Evolutionary conservation across 2,797 vertebrate species (phyloP).

Genomic region (Columba guinea): DNA sequence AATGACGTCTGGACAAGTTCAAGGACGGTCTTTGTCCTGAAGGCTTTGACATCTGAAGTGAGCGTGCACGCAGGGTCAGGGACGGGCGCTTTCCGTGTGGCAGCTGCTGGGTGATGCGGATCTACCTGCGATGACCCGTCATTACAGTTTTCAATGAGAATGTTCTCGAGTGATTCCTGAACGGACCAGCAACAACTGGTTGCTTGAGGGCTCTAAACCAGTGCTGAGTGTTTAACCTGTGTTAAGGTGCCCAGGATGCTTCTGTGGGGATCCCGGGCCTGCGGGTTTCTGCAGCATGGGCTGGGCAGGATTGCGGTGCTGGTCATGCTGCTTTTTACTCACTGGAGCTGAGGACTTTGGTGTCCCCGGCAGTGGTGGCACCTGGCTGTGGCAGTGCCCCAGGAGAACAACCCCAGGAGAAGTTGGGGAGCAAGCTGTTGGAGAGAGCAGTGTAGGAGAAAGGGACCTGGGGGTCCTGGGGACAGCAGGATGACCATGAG

Average conservation of each 20-base stretch:
- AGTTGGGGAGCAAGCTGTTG: no score
- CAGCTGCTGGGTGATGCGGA: not conserved
- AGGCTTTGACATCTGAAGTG: not conserved
- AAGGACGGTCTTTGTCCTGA: slow-evolving; percentile 28
- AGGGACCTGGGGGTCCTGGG: no score
- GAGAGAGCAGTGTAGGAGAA: no score
- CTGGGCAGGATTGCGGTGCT: no score
- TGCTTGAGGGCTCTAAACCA: not conserved
- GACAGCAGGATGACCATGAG: no score
- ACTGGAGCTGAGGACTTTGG: no score
- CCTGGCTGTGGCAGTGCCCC: no score
- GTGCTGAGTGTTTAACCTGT: rapidly evolving
- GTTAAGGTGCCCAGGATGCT: not conserved
- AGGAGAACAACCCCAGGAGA: no score
- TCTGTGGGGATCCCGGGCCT: no score
- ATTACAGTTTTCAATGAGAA: not conserved
- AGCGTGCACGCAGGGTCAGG: not conserved
- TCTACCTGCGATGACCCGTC: not conserved
- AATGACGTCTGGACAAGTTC: not conserved
- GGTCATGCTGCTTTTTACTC: no score
- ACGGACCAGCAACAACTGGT: not conserved
- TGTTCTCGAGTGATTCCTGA: not conserved
- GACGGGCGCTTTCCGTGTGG: not conserved
- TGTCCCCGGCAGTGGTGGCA: no score
- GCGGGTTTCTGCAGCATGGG: no score